Conservation (phyloP, 2,113 vertebrate genomes). For the Nipponia nippon region DNA sequence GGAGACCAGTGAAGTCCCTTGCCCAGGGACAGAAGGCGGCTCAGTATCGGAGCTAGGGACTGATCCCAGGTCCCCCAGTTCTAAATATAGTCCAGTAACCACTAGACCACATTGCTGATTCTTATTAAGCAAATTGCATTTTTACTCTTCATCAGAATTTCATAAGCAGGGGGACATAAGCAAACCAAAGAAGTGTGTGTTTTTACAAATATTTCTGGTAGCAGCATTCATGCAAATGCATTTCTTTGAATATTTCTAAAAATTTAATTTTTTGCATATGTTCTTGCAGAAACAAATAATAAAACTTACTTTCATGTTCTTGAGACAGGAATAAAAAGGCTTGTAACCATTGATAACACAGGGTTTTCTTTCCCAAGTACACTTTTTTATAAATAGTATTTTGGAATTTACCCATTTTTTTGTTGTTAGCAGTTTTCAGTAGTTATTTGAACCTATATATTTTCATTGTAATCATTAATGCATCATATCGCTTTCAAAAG, state of each 20-base stretch:
- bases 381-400: background rate
- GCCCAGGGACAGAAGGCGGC: background rate
- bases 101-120: background rate
- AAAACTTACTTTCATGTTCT: background rate
- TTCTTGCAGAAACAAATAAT: background rate
- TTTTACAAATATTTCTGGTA: background rate
- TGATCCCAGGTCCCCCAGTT: background rate
- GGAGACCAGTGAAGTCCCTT: background rate
- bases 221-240: background rate
- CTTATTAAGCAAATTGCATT: background rate
- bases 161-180: background rate
- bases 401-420: background rate
- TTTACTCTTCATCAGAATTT: conserved; percentile 15
- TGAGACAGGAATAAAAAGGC: background rate
- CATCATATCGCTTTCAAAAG: background rate
- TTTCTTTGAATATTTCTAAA: background rate
- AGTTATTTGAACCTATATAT: background rate
- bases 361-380: background rate
- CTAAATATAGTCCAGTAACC: background rate
- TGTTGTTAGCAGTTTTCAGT: background rate
- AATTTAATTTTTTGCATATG: background rate
- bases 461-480: background rate
- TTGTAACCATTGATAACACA: background rate
- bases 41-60: background rate
- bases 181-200: background rate